Conservation (phyloP, 1,140 invertebrate species). For the Formica exsecta region DNA sequence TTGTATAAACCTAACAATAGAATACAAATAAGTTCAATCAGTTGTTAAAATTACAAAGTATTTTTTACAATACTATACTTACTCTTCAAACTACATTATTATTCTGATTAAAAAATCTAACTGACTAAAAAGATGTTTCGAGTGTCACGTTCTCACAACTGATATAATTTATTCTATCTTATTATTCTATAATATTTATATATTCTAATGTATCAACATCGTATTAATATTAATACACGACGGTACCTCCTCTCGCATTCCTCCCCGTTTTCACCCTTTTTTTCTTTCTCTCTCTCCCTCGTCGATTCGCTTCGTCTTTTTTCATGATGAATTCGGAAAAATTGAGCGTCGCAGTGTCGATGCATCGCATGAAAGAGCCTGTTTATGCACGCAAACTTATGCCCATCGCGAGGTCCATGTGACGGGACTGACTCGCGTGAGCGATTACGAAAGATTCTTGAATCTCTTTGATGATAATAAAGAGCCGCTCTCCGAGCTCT, state of each 20-base stretch:
- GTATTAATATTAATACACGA: background rate
- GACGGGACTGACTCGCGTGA: background rate
- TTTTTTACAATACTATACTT: background rate
- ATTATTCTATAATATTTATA: too few species aligned
- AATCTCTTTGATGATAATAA: background rate
- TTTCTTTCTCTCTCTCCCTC: constrained; percentile 14
- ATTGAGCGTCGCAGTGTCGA: background rate
- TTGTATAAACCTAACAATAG: background rate
- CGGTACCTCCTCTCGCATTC: too few species aligned
- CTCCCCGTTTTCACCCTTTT: too few species aligned
- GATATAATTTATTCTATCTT: too few species aligned
- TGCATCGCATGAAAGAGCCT: background rate
- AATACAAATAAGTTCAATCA: background rate
- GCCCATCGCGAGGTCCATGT: background rate
- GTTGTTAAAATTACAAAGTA: constrained; percentile 19
- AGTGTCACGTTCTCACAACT: too few species aligned
- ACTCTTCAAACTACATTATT: background rate
- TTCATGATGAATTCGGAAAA: constrained; percentile 41
- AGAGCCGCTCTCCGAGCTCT: background rate
- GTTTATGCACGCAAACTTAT: background rate
- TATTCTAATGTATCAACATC: background rate
- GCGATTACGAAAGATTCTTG: background rate
- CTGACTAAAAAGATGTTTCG: background rate
- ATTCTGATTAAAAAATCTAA: background rate
- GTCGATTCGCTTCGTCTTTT: background rate